phyloP scores from a whole-genome alignment of 2,797 vertebrate species.

The Malurus splendens region DNA sequence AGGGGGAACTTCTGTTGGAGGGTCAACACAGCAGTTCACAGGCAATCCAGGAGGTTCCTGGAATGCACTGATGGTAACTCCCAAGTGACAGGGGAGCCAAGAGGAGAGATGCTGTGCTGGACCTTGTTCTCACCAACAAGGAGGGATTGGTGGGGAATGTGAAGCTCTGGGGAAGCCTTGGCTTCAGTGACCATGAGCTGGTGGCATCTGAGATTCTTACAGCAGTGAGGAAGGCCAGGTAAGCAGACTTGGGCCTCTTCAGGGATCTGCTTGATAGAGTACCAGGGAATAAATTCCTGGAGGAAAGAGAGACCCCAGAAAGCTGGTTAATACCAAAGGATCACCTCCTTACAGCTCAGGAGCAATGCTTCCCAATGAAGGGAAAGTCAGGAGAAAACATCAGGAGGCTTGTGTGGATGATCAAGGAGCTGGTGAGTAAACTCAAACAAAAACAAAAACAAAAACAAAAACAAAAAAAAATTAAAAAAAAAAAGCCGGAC shows the following conservation, averaged over 20 bases:
- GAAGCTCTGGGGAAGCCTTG: neutral
- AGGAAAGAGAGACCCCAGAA: neutral
- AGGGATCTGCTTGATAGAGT: neutral
- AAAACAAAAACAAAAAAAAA: too few relatives aligned
- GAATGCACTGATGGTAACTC: neutral
- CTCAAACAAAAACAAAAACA: neutral
- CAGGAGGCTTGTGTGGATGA: neutral
- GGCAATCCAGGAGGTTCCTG: neutral
- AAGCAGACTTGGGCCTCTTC: neutral
- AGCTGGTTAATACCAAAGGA: neutral
- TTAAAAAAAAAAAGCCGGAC: too few relatives aligned
- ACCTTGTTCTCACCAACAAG: neutral
- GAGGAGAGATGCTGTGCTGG: neutral
- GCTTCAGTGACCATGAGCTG: neutral
- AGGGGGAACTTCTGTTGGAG: neutral
- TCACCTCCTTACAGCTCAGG: rapidly evolving
- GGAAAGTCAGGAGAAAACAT: neutral
- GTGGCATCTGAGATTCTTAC: neutral
- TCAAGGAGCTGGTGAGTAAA: neutral
- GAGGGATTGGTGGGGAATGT: neutral
- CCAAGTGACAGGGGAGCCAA: neutral
- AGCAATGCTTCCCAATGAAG: neutral
- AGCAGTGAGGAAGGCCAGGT: neutral
- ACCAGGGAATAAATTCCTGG: neutral
- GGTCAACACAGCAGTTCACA: neutral